Conservation (phyloP, 1,140 invertebrate species). For the Elymnias hypermnestra region DNA sequence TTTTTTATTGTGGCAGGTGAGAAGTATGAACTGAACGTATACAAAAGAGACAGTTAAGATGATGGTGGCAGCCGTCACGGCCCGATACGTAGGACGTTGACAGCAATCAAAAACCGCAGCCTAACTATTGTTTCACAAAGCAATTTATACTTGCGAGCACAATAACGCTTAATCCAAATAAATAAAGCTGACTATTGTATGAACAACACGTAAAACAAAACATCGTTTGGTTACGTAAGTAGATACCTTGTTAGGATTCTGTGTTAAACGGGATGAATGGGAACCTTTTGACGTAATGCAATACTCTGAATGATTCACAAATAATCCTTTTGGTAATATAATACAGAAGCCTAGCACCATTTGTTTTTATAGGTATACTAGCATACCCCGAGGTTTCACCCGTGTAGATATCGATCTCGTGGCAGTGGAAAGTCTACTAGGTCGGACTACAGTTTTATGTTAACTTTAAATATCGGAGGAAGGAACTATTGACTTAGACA, state of each 20-base stretch:
- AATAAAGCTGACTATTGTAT: slow-evolving; percentile 2
- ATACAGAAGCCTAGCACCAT: not conserved
- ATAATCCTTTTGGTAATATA: slow-evolving; percentile 4
- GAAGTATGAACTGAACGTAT: slow-evolving; percentile 14
- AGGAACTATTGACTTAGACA: no score
- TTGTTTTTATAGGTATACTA: no score
- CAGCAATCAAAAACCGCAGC: slow-evolving; percentile 54
- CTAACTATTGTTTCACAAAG: slow-evolving; percentile 26
- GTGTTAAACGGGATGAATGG: slow-evolving; percentile 7
- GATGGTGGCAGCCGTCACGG: slow-evolving; percentile 38
- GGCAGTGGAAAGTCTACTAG: no score
- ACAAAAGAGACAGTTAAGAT: slow-evolving; percentile 28
- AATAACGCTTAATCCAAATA: not conserved
- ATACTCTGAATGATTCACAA: slow-evolving; percentile 9
- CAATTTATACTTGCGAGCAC: slow-evolving; percentile 1
- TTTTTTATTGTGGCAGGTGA: slow-evolving; percentile 12
- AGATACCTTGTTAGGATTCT: slow-evolving; percentile 19
- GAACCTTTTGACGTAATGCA: slow-evolving; percentile 2
- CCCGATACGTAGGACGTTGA: slow-evolving; percentile 53
- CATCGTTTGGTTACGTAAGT: slow-evolving; percentile 15
- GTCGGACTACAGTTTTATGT: no score
- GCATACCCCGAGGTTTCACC: no score
- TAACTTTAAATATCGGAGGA: no score
- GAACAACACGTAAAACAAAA: not conserved
- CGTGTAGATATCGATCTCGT: no score